These are phyloP conservation scores for Therioaphis trifolii DNA, from an alignment of 2,888 invertebrate species.

Conservation along the genomic window DNA sequence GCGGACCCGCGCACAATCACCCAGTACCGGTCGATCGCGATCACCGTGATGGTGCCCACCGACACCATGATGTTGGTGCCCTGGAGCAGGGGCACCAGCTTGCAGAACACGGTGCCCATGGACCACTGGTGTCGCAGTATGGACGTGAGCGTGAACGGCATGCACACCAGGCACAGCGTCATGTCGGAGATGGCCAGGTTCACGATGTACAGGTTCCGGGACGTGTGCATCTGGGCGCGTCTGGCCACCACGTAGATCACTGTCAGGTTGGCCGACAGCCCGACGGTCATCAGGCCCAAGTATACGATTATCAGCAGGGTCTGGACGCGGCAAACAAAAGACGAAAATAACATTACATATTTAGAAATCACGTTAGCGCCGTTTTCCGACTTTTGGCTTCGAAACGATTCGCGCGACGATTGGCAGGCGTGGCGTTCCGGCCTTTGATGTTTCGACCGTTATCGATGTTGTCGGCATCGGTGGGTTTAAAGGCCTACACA, in stretches of 20 bases:
- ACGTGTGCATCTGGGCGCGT: constrained; percentile 67
- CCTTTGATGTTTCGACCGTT: too few species aligned
- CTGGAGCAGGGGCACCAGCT: constrained; percentile 72
- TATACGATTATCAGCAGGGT: constrained; percentile 68
- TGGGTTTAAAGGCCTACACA: too few species aligned
- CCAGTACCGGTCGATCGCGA: constrained; percentile 70
- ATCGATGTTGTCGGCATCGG: too few species aligned
- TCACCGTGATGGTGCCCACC: constrained; percentile 74
- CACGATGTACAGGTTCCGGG: constrained; percentile 72
- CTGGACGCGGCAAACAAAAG: constrained; percentile 25
- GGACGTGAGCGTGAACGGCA: constrained; percentile 73
- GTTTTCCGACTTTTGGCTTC: too few species aligned
- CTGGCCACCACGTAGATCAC: constrained; percentile 68
- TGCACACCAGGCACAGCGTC: constrained; percentile 73
- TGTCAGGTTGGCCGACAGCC: constrained; percentile 68
- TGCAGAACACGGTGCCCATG: constrained; percentile 73
- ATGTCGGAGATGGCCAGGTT: constrained; percentile 74
- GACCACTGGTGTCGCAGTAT: constrained; percentile 71
- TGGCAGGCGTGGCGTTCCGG: too few species aligned
- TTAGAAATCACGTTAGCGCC: too few species aligned
- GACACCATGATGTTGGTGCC: constrained; percentile 74
- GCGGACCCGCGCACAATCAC: constrained; percentile 69
- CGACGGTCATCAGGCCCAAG: constrained; percentile 68
- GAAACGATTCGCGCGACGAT: too few species aligned
- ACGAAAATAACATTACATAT: too few species aligned